Evolutionary conservation across 2,797 vertebrate genomes (phyloP).

Genomic region (Brachyalestes nurse): DNA sequence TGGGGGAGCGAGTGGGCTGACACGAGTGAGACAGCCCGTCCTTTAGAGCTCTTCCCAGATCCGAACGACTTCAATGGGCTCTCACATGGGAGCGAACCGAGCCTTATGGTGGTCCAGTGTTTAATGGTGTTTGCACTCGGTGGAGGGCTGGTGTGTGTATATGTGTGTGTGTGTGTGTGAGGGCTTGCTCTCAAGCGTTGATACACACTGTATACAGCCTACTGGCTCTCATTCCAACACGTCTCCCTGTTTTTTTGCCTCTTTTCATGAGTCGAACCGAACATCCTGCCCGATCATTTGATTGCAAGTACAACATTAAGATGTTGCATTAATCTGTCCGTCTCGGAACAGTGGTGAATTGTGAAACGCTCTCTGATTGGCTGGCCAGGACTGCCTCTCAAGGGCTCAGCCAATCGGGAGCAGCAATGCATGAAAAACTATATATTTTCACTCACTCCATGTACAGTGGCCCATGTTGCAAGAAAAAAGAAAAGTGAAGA

Average conservation of each 20-base stretch:
- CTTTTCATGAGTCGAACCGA: constrained; percentile 1
- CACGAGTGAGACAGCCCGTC: constrained; percentile 11
- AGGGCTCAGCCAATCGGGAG: constrained; percentile 78
- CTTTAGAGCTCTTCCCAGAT: not conserved
- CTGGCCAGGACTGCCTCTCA: constrained; percentile 78
- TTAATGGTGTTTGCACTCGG: constrained; percentile 31
- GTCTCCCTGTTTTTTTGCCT: constrained; percentile 1
- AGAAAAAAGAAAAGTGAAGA: constrained; percentile 71
- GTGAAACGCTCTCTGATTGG: constrained; percentile 81
- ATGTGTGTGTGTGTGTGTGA: not conserved
- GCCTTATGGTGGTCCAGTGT: not conserved
- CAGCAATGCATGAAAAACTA: constrained; percentile 74
- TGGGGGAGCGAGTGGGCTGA: constrained; percentile 25
- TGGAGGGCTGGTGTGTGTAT: not conserved
- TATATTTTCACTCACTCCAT: constrained; percentile 81
- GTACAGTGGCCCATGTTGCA: constrained; percentile 78
- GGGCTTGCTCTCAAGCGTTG: constrained; percentile 1
- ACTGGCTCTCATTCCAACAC: constrained; percentile 22
- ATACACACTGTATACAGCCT: constrained; percentile 16
- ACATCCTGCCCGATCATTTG: not conserved
- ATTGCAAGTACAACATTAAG: constrained; percentile 55
- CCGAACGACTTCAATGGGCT: not conserved
- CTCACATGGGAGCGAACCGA: not conserved
- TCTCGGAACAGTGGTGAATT: constrained; percentile 66
- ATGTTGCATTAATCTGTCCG: constrained; percentile 70